phyloP scores from a whole-genome alignment of 2,113 vertebrate species.

The Rhegmatorhina hoffmannsi region DNA sequence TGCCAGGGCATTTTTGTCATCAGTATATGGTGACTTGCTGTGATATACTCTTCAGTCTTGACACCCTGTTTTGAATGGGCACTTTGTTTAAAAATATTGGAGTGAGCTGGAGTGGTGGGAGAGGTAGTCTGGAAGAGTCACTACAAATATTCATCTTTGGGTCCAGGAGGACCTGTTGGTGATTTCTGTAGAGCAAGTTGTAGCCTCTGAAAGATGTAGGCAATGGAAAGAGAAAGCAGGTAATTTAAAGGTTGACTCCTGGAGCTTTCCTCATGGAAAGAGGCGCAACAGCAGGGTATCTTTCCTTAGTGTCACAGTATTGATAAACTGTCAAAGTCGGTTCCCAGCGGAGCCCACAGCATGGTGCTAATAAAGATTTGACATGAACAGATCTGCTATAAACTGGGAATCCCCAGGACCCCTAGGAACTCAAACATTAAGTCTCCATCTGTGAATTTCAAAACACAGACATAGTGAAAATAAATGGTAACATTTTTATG shows the following conservation, averaged over 20 bases:
- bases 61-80: neutral
- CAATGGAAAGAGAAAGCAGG: neutral
- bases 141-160: accelerated
- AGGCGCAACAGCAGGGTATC: neutral
- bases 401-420: neutral
- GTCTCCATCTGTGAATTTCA: neutral
- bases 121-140: neutral
- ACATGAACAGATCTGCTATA: neutral
- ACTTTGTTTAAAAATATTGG: neutral
- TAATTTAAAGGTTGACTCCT: neutral
- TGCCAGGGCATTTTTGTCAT: neutral
- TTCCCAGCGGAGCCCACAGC: neutral
- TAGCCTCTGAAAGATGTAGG: neutral
- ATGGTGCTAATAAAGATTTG: neutral
- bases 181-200: neutral
- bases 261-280: neutral
- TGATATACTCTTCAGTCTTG: neutral
- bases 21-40: neutral
- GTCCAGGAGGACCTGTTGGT: neutral
- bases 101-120: neutral
- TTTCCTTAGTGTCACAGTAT: neutral
- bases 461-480: neutral
- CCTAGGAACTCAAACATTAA: neutral
- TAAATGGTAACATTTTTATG: neutral
- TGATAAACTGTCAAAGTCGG: neutral